Evolutionary conservation across 2,888 invertebrate species (phyloP), one percentile per base, ranked within the genome.

Genomic region (Cheilosia pagana): DNA sequence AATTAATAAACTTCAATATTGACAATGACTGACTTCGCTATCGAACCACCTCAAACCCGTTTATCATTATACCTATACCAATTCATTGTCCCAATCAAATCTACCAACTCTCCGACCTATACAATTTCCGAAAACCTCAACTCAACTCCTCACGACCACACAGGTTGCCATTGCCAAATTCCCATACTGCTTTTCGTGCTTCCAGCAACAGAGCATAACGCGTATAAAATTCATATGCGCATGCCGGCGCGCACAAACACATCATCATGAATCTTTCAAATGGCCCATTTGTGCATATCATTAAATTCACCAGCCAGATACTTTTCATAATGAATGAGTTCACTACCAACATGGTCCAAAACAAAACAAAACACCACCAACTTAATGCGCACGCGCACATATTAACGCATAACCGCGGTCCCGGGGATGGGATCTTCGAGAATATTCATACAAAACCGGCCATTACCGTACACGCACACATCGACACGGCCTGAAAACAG

Each of bases 321-420:
- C 62, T 45, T 67, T 81, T 71, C 67, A 71, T 81, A 86, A 76
- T 86, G 48, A 81, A 86, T 81, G 81, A 86, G 76, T 81, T 86
- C 75, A 50, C 48, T 41, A 62, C 67, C 62, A 65, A 10, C 63
- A 53, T 12, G 45, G 35, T 16, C 31, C 4, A 53, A n/a, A 39
- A 21, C 19, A 67, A n/a, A 5, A 10, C 57, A 55, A 67, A 21
- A 5, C 6, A 21, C 55, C 45, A 52, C n/a, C 57, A 62, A 65
- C 14, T 52, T 68, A 81, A 76, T 59, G 86, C 81, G 81, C 81
- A 81, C 62, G 86, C 81, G 76, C 63, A 72, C 72, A 81, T 63
- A 81, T 85, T 68, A 81, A 72, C 86, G 76, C 81, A 86, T 77
- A 62, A 67, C 76, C 68, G 3, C n/a, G n/a, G n/a, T n/a, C n/a